Evolutionary conservation across 1,140 invertebrate genomes (phyloP), one percentile per base, ranked within the genome.

Genomic region (Prorops nasuta): DNA sequence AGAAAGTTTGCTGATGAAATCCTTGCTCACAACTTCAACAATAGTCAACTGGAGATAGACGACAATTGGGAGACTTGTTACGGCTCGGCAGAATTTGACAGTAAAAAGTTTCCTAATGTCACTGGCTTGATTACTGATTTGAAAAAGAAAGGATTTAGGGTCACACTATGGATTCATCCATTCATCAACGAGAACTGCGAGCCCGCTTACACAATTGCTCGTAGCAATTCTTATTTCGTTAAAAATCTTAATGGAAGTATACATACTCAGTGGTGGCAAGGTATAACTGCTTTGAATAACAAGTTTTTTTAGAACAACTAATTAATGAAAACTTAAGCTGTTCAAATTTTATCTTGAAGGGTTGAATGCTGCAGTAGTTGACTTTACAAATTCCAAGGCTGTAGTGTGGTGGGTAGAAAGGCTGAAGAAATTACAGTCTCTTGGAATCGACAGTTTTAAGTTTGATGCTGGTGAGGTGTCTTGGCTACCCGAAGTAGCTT

Each of bases 31-130:
- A 84, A 83, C 0, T 95, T 92, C 58, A 77, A 83, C 0, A 83
- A 86, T 64, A 89, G 90, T 43, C 91, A 94, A 60, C 49, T 96
- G 12, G 92, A 96, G 77, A 91, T 97, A 37, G 94, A 96, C 63
- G 93, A 96, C 64, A 83, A 87, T 6, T 97, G 92, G 92, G 91
- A 95, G 65, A 84, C 82, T 12, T 90, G 90, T 61, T 96, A 96
- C 60, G 93, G 94, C 2, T 89, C 90, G 14, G 76, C 90, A 12
- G 79, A 76, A 14, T 91, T 94, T 54, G 81, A 91, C 59, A 67
- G 67, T 6, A 72, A 67, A 0, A 89, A 89, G 69, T 96, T 96
- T 72, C 83, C 87, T 0, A 77, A 92, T 56, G 81, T 91, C 8
- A 80, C 76, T 3, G 59, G 71, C 12, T 71, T 85, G 0, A 78